Conservation (phyloP, 2,797 vertebrate genomes). For the Mycteria americana region DNA sequence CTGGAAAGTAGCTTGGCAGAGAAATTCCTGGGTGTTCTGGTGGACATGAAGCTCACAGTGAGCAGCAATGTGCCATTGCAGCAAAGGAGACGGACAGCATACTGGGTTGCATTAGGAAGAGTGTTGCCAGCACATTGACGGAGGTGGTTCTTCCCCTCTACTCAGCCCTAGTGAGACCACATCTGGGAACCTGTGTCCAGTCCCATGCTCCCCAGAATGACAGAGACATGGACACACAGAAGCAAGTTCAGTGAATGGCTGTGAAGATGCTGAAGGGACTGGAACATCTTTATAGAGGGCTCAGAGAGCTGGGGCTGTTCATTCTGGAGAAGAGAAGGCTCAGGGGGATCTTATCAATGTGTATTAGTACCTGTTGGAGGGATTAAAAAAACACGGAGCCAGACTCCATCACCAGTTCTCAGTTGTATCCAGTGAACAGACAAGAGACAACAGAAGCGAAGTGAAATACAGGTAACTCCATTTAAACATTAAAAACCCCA, state of each 20-base stretch:
- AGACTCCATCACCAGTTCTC: not conserved
- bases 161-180: not conserved
- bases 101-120: not conserved
- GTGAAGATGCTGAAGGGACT: not conserved
- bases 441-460: accelerated
- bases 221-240: not conserved
- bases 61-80: not conserved
- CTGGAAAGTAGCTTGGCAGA: not conserved
- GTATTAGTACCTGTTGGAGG: not conserved
- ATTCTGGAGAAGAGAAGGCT: not conserved
- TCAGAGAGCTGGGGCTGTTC: not conserved
- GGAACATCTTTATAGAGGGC: not conserved
- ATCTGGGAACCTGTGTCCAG: not conserved
- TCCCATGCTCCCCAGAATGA: not conserved
- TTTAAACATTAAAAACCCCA: accelerated
- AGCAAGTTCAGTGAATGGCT: not conserved
- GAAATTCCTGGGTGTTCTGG: not conserved
- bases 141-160: not conserved
- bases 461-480: not conserved
- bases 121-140: not conserved
- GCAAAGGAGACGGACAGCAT: not conserved
- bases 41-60: not conserved
- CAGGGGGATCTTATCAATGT: not conserved
- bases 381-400: not conserved
- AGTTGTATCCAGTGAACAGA: not conserved